A percentile compares a stretch with the other conserved stretches of the same genome.
Evolutionary conservation across 2,113 vertebrate genomes (phyloP).

Genomic region (Zosterops hypoxanthus): DNA sequence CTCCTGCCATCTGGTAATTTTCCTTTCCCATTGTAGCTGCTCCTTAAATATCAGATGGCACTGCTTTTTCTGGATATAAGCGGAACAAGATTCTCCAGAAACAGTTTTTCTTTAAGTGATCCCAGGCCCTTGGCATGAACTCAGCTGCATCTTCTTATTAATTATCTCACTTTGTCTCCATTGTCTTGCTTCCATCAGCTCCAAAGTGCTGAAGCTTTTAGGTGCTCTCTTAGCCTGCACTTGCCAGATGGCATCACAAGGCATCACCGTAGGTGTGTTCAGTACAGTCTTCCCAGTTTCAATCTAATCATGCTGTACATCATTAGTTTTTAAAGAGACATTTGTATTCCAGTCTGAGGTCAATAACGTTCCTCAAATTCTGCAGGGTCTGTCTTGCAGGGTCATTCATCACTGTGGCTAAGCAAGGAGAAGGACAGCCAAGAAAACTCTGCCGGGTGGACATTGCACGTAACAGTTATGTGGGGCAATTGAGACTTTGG

Average conservation of each 20-base stretch:
- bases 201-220: not conserved
- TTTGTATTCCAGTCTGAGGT: not conserved
- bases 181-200: not conserved
- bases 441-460: not conserved
- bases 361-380: not conserved
- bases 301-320: not conserved
- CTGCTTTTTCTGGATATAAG: not conserved
- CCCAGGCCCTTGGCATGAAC: not conserved
- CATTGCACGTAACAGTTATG: not conserved
- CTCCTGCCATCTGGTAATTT: not conserved
- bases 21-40: not conserved
- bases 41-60: not conserved
- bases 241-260: not conserved
- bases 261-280: accelerated
- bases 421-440: not conserved
- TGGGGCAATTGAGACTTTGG: not conserved
- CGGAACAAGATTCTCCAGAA: not conserved
- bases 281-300: not conserved
- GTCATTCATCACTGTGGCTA: not conserved
- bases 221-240: not conserved
- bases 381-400: not conserved
- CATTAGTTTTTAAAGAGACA: not conserved
- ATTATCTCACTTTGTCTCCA: not conserved
- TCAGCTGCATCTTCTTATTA: not conserved
- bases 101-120: not conserved